A percentile compares a stretch with the other conserved stretches of the same genome.
These are phyloP conservation scores for Coryphaenoides rupestris DNA, from an alignment of 2,113 vertebrate species.

Conservation along the genomic window DNA sequence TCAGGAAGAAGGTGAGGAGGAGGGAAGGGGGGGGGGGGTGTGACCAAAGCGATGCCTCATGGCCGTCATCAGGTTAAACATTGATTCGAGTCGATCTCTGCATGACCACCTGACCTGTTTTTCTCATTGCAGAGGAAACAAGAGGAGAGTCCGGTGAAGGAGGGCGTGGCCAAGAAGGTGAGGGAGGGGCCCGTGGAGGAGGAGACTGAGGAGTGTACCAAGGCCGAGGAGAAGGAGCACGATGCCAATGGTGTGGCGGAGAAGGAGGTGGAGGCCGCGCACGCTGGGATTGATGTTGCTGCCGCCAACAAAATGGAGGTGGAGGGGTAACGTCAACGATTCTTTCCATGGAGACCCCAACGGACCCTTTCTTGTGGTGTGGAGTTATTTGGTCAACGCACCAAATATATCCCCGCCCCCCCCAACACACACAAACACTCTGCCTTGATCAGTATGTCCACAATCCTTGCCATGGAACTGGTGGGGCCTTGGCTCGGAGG, in stretches of 20 bases:
- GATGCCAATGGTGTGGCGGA: slow-evolving; percentile 20
- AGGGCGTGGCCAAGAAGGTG: slow-evolving; percentile 46
- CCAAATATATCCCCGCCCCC: no score
- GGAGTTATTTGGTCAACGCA: no score
- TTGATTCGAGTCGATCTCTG: not conserved
- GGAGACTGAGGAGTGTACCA: not conserved
- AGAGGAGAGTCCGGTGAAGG: slow-evolving; percentile 64
- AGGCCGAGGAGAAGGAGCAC: not conserved
- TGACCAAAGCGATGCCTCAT: not conserved
- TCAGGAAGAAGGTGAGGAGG: slow-evolving; percentile 62
- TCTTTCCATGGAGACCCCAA: not conserved
- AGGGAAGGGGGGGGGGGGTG: no score
- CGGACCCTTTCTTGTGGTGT: no score
- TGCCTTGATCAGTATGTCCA: no score
- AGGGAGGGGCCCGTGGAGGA: slow-evolving; percentile 57
- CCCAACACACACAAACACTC: no score
- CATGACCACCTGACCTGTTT: not conserved
- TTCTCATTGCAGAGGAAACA: slow-evolving; percentile 56
- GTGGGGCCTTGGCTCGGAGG: no score
- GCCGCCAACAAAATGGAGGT: slow-evolving; percentile 16
- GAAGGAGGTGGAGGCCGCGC: not conserved
- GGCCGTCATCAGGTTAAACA: no score
- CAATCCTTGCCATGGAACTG: no score
- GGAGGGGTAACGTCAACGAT: slow-evolving; percentile 18
- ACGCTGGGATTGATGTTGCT: no score